Evolutionary conservation across 2,113 vertebrate species (phyloP), one percentile per base, ranked within the genome.

Genomic region (Columbina picui): DNA sequence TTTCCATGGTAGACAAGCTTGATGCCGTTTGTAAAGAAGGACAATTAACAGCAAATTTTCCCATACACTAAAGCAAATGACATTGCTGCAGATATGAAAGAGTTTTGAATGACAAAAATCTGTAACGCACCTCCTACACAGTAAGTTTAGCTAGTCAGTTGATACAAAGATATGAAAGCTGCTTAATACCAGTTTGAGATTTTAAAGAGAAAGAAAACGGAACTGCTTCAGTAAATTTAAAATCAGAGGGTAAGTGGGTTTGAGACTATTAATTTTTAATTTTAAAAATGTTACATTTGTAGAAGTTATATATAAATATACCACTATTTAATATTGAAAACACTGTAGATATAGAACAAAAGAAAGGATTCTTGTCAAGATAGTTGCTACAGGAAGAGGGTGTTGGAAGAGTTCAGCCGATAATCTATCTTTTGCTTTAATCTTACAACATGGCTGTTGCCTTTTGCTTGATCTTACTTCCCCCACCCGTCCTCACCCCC

Each of bases 91-190:
- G 29, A 55, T 34, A 55, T 52, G 52, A 93, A 95, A 95, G 67
- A 93, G 68, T 95, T 88, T 0, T 90, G 83, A 95, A 95, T 93
- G 92, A 94, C 86, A 93, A 90, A 94, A 90, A 68, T 68, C 94
- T 60, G 61, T 68, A 92, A 89, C 61, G 84, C 14, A 67, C 26
- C 36, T 89, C 96, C 93, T 81, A 96, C 65, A 8, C 64, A 53
- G 49, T 38, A 84, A 67, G 71, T 71, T 68, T 68, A 93, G 63
- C 73, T 43, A 88, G 43, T 90, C 87, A 94, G 94, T 69, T 93
- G 63, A 95, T 32, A 81, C n/a, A 63, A 61, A 88, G 52, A 59
- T 67, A 90, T 23, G 27, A 96, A 93, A 88, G 38, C 47, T 64
- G 38, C 49, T 89, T 84, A 50, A 65, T 45, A 64, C 20, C 52